These are phyloP conservation scores for Diogma glabrata DNA, from an alignment of 2,888 invertebrate genomes.

Conservation along the genomic window DNA sequence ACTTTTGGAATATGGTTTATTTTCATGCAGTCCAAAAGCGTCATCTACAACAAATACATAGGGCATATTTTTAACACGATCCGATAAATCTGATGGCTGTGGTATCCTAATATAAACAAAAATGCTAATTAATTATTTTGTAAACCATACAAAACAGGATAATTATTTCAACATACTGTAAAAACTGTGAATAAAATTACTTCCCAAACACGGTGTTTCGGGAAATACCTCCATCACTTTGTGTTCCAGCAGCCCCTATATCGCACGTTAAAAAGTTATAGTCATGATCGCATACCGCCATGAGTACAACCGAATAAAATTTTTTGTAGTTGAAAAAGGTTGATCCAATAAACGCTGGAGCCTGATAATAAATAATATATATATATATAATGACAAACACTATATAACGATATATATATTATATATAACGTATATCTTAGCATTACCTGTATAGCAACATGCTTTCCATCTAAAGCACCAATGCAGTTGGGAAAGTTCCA, in stretches of 20 bases:
- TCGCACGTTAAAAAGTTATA: neutral
- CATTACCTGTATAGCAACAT: neutral
- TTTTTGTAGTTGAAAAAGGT: no score
- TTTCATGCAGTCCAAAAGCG: neutral
- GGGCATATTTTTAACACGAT: neutral
- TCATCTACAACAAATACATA: neutral
- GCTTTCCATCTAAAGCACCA: neutral
- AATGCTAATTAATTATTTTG: neutral
- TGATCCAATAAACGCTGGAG: no score
- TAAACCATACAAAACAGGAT: no score
- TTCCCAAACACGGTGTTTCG: neutral
- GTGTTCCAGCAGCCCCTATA: neutral
- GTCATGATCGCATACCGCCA: neutral
- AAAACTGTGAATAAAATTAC: neutral
- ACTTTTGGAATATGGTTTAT: neutral
- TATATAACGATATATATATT: no score
- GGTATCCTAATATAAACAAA: neutral
- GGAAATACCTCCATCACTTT: neutral
- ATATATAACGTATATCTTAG: no score
- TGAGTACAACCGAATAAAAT: neutral
- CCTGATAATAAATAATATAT: neutral
- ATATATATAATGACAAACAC: no score
- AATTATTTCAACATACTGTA: neutral
- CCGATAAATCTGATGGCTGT: neutral
- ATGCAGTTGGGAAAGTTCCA: neutral